phyloP scores from a whole-genome alignment of 2,888 invertebrate species.

The Pemphredon lugubris region DNA sequence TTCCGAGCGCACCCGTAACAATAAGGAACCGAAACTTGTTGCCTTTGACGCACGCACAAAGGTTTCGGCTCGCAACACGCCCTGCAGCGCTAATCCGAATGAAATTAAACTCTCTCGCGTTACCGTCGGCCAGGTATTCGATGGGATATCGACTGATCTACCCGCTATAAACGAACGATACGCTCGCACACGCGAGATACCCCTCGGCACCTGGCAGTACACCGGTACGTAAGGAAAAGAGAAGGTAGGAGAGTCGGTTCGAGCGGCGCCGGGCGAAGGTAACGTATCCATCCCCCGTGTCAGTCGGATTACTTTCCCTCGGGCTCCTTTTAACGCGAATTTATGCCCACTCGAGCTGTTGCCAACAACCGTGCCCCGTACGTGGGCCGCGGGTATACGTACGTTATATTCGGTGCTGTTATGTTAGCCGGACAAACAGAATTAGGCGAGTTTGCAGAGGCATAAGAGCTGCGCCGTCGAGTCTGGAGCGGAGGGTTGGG shows the following conservation, averaged over 20 bases:
- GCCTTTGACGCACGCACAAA: not conserved
- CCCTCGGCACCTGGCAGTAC: slow-evolving; percentile 39
- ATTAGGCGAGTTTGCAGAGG: slow-evolving; percentile 32
- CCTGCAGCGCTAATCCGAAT: slow-evolving; percentile 6
- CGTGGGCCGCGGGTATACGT: too few relatives aligned
- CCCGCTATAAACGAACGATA: not conserved
- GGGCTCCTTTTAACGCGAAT: slow-evolving; percentile 35
- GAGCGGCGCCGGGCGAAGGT: too few relatives aligned
- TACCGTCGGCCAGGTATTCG: slow-evolving; percentile 1
- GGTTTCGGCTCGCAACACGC: not conserved
- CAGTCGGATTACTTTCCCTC: slow-evolving; percentile 50
- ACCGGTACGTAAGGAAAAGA: not conserved
- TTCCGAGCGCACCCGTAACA: not conserved
- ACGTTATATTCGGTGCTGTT: slow-evolving; percentile 24
- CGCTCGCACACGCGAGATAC: slow-evolving; percentile 28
- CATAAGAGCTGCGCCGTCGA: not conserved
- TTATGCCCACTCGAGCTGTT: slow-evolving; percentile 42
- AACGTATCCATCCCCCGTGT: too few relatives aligned
- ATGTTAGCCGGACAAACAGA: slow-evolving; percentile 59
- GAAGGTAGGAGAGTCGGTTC: too few relatives aligned
- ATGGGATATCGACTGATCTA: not conserved
- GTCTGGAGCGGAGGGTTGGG: not conserved
- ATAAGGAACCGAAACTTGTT: not conserved
- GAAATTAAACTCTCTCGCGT: slow-evolving; percentile 8
- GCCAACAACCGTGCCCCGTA: too few relatives aligned